These are phyloP conservation scores for Hyles vespertilio DNA, from an alignment of 1,140 invertebrate species.

Conservation along the genomic window DNA sequence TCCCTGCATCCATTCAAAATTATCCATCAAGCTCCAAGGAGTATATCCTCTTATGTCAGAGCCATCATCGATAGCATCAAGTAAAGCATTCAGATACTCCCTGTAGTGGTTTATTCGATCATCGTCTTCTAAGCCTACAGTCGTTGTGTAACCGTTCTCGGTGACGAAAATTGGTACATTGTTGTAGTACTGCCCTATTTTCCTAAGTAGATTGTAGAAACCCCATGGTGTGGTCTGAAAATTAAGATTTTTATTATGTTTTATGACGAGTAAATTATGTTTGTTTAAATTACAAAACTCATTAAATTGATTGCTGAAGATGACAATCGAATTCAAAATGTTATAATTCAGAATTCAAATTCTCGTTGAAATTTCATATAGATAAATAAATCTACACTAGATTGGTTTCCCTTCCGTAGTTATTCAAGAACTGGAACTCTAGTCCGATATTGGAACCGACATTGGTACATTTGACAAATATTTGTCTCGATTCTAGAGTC, in stretches of 20 bases:
- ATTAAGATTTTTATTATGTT: neutral
- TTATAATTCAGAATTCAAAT: no score
- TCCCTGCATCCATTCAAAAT: constrained; percentile 77
- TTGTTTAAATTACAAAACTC: no score
- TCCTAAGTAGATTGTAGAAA: constrained; percentile 30
- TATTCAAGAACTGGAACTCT: no score
- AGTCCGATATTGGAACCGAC: no score
- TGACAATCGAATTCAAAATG: no score
- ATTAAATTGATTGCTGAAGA: no score
- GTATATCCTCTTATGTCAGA: constrained; percentile 71
- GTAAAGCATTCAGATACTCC: constrained; percentile 51
- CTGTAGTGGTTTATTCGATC: constrained; percentile 57
- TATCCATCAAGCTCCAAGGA: constrained; percentile 80
- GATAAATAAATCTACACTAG: no score
- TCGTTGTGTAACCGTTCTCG: constrained; percentile 49
- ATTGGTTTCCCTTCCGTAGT: no score
- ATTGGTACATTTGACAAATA: no score
- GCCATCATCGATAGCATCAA: constrained; percentile 42
- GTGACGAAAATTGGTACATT: constrained; percentile 35
- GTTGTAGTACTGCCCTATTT: constrained; percentile 34
- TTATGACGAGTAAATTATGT: neutral
- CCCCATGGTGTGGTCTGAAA: constrained; percentile 22
- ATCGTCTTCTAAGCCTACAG: constrained; percentile 32
- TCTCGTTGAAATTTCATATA: no score
- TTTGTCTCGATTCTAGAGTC: no score